A percentile compares a stretch with the other conserved stretches of the same genome.
These are phyloP conservation scores for Percopsis omiscomaycus DNA, from an alignment of 2,797 vertebrate species.

Conservation along the genomic window DNA sequence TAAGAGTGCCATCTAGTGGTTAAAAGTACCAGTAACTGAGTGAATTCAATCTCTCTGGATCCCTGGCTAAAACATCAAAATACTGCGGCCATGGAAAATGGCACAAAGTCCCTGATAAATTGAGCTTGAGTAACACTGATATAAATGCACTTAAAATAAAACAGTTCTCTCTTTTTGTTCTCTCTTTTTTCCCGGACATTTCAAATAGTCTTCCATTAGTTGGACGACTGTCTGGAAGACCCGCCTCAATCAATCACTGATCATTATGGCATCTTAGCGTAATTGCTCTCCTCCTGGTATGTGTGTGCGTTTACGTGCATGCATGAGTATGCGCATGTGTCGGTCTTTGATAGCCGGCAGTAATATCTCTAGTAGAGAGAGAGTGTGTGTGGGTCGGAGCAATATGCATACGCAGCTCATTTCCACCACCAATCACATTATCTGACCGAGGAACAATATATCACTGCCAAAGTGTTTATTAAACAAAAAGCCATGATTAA, in stretches of 20 bases:
- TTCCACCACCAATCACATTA: constrained; percentile 79
- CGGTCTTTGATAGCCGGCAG: constrained; percentile 64
- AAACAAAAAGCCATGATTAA: constrained; percentile 80
- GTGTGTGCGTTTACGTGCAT: not conserved
- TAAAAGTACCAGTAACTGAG: not conserved
- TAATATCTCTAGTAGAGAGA: constrained; percentile 58
- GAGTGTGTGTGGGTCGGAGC: constrained; percentile 43
- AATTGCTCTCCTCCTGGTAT: constrained; percentile 69
- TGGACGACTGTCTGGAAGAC: constrained; percentile 69
- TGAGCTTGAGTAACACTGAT: constrained; percentile 64
- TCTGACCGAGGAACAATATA: constrained; percentile 76
- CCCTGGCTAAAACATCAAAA: constrained; percentile 23
- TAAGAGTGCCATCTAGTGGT: constrained; percentile 71
- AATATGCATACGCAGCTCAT: constrained; percentile 72
- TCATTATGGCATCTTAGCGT: constrained; percentile 77
- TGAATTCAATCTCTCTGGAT: not conserved
- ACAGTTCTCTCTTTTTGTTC: constrained; percentile 64
- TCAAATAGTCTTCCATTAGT: constrained; percentile 69
- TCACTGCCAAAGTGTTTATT: constrained; percentile 81
- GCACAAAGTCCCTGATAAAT: constrained; percentile 47
- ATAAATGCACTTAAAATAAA: constrained; percentile 64
- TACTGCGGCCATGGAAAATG: constrained; percentile 18
- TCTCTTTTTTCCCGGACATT: constrained; percentile 16
- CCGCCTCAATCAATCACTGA: constrained; percentile 70
- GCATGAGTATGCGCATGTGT: constrained; percentile 29